phyloP scores from a whole-genome alignment of 2,888 invertebrate genomes.

The Ectobius pallidus region DNA sequence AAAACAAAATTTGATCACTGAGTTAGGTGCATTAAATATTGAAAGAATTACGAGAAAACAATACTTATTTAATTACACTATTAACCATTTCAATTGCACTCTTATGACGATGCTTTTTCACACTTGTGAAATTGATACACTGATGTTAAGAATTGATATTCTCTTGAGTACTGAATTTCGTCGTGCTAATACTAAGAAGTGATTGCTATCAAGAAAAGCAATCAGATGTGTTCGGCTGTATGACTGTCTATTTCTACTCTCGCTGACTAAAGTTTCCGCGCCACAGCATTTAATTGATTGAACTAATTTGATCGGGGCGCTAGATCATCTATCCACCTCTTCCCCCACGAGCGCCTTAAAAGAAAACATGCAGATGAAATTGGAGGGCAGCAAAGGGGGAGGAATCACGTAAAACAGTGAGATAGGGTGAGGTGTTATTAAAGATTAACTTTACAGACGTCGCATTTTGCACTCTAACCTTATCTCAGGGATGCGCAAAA shows the following conservation, averaged over 20 bases:
- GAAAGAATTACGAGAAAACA: too few relatives aligned
- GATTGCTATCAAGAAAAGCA: background rate
- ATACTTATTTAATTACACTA: too few relatives aligned
- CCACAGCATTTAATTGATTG: conserved; percentile 21
- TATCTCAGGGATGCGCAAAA: background rate
- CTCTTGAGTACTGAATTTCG: background rate
- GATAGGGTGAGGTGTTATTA: background rate
- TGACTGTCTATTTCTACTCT: conserved; percentile 13
- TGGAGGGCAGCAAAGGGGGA: background rate
- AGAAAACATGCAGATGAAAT: conserved; percentile 4
- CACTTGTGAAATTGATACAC: background rate
- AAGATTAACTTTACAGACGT: background rate
- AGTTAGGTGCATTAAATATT: too few relatives aligned
- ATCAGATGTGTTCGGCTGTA: conserved; percentile 7
- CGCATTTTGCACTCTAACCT: background rate
- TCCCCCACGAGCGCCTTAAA: background rate
- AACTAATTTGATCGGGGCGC: conserved; percentile 26
- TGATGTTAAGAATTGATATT: background rate
- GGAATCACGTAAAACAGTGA: background rate
- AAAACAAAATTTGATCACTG: too few relatives aligned
- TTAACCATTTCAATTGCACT: too few relatives aligned
- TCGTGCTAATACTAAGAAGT: background rate
- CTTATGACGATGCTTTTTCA: too few relatives aligned
- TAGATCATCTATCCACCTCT: conserved; percentile 4
- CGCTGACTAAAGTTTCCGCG: conserved; percentile 18